Base-by-base conservation (phyloP, 2,113 vertebrate species). In the Himantopus leucocephalus region DNA sequence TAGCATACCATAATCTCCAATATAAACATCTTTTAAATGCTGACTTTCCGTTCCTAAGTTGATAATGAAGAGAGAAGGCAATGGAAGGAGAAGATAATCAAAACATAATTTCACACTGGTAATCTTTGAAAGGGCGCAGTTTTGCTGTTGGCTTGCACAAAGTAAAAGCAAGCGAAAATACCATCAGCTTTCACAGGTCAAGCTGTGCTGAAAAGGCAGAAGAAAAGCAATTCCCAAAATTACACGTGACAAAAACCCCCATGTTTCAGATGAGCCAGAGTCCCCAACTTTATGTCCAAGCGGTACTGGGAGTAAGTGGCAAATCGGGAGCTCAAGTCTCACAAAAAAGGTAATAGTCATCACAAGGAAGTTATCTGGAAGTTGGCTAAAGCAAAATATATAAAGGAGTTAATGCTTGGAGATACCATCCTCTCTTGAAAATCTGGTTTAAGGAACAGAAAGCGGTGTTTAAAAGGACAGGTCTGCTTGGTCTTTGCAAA, bases 201-300 rank as follows among this genome's bases (percentile, higher is more conserved):
- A 43, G 32, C 50, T 59, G 60, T 56, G 86, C 43, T 75, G 58
- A 32, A 71, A 67, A 29, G 14, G n/a, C n/a, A 75, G 32, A 82
- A 79, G 50, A n/a, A 85, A 80, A 53, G 14, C 10, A 32, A 52
- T 37, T 88, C 16, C 35, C 34, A 62, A 32, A 72, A 66, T 62
- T 15, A 29, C 43, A 35, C 5, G 9, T 8, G 12, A 59, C 45
- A 76, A 47, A n/a, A 4, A 0, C 5, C 3, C 4, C 8, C 1
- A 1, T 24, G 16, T 75, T 91, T 84, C 50, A 60, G 34, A 45
- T 20, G 20, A 80, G 68, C 18, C 23, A 6, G 63, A 72, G 22
- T 41, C n/a, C 39, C 17, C 34, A 62, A 3, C 12, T 52, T 30
- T 29, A 35, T 5, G 12, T 43, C 58, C 37, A 67, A 48, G 23